Base-by-base conservation (phyloP, 2,797 vertebrate species). In the Danio kyathit region DNA sequence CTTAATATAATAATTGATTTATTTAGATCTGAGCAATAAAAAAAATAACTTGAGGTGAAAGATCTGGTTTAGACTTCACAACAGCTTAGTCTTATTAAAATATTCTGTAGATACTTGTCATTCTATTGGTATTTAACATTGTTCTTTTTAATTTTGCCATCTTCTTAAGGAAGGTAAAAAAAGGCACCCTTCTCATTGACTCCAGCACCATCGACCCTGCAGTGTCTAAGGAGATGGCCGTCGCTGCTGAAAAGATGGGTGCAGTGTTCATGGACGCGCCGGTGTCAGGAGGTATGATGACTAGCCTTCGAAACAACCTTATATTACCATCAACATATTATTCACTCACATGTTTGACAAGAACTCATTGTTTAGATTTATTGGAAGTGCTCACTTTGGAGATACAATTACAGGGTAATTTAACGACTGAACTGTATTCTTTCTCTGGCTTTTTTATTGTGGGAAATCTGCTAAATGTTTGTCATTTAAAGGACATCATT, bases 181-280 rank as follows among this genome's bases (percentile, higher is more conserved):
- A 98, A 87, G 98, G 97, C 54, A 98, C 97, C 19, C 92, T 99
- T 14, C 93, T 99, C 86, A 98, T 98, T 86, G 97, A 99, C 92
- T 99, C 97, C 87, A 99, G 97, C 90, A 99, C 97, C 85, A 99
- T 99, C 83, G 97, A 99, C 86, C 97, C 98, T 16, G 60, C 94
- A 6, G 95, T 99, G 87, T 97, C 98, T 63, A 98, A 97, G 92
- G 96, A 98, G 83, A 94, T 98, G 92, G 96, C 97, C 10, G 92
- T 92, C 82, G 97, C 95, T 80, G 94, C 95, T 77, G 97, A 98
- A 90, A 99, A 97, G 92, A 96, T 94, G 93, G 98, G 97, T 87
- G 97, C 97, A 7, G 96, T 99, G 87, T 98, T 99, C 87, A 98
- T 99, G 97, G 98, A 99, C 87, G 97, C 97, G 40, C 97, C 97